phyloP scores from a whole-genome alignment of 2,113 vertebrate genomes.

The Eidolon helvum region DNA sequence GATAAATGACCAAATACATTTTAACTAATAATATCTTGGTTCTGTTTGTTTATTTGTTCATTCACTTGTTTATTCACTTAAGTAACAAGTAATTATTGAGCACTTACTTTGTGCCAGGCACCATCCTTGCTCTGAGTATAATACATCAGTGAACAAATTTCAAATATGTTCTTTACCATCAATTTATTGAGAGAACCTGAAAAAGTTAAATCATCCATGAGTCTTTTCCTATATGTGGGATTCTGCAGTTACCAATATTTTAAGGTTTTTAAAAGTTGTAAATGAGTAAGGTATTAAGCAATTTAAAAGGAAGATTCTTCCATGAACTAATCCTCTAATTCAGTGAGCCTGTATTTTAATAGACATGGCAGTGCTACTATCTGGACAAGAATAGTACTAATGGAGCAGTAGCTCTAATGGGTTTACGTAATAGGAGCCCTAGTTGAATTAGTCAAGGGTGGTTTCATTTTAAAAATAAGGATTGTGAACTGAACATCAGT shows the following conservation, averaged over 20 bases:
- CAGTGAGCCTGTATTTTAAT: background rate
- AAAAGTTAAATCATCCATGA: background rate
- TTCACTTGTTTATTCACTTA: background rate
- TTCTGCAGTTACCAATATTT: background rate
- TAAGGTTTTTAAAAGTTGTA: slow-evolving; percentile 2
- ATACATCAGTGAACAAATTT: background rate
- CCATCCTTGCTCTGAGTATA: background rate
- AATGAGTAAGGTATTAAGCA: background rate
- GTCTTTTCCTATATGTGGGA: background rate
- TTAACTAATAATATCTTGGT: background rate
- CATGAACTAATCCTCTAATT: background rate
- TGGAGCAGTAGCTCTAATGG: background rate
- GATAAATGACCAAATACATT: background rate
- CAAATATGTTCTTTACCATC: background rate
- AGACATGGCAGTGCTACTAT: background rate
- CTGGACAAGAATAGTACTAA: background rate
- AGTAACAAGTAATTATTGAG: background rate
- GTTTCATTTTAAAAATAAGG: background rate
- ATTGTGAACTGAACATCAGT: background rate
- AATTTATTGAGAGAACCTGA: background rate
- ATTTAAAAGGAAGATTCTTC: background rate
- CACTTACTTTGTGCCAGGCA: background rate
- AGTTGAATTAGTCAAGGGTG: background rate
- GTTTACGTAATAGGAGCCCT: background rate
- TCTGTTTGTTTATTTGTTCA: background rate